Conservation (phyloP, 2,113 vertebrate genomes). For the Andinoacara biseriatus region DNA sequence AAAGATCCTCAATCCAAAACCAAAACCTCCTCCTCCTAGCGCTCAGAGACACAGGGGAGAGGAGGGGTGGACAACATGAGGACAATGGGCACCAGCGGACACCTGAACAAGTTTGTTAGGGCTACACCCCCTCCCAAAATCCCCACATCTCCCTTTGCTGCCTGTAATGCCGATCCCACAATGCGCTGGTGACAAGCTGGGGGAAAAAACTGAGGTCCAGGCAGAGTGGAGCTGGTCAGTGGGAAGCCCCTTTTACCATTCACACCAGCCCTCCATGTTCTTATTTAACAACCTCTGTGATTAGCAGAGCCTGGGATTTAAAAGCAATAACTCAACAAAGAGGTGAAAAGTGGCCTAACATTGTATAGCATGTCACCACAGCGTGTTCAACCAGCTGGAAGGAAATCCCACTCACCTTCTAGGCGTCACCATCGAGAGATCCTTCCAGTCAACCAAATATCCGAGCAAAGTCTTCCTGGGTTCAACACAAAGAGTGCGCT, state of each 20-base stretch:
- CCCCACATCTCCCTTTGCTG: conserved; percentile 16
- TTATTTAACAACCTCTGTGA: conserved; percentile 49
- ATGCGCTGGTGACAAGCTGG: conserved; percentile 42
- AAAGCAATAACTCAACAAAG: conserved; percentile 79
- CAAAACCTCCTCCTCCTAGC: conserved; percentile 80
- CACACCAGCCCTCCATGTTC: conserved; percentile 62
- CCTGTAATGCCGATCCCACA: conserved; percentile 45
- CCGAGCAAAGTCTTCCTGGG: conserved; percentile 59
- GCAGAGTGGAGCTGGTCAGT: conserved; percentile 29
- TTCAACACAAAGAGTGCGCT: conserved; percentile 29
- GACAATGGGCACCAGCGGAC: conserved; percentile 49
- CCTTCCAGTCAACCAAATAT: conserved; percentile 48
- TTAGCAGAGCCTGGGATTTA: conserved; percentile 64
- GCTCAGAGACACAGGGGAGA: conserved; percentile 44
- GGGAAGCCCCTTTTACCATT: conserved; percentile 40
- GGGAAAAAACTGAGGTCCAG: conserved; percentile 16
- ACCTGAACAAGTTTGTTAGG: conserved; percentile 48
- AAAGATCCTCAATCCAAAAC: conserved; percentile 80
- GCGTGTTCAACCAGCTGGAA: conserved; percentile 26
- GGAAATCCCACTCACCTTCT: conserved; percentile 14
- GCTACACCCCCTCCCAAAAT: conserved; percentile 1
- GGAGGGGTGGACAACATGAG: conserved; percentile 6
- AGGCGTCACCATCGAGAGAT: conserved; percentile 5
- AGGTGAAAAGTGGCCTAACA: conserved; percentile 43
- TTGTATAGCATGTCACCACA: conserved; percentile 48